Evolutionary conservation across 2,888 invertebrate species (phyloP), one percentile per base, ranked within the genome.

Genomic region (Operophtera brumata): DNA sequence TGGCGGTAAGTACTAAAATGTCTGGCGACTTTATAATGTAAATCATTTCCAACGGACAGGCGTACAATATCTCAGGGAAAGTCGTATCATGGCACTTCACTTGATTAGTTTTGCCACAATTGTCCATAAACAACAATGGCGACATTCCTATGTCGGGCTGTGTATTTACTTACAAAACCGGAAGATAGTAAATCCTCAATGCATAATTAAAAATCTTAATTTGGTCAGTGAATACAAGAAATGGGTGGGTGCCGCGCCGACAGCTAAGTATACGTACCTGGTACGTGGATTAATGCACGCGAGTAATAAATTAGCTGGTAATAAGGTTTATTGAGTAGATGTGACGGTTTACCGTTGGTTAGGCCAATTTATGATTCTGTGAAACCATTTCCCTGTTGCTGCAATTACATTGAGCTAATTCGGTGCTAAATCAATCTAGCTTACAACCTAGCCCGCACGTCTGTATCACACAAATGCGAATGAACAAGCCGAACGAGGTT

Each of bases 271-370:
- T n/a, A 53, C 47, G 50, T 47, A 40, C 39, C 39, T 45, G 35
- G 45, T 61, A 32, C 62, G 64, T 58, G 56, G 52, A 57, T 55
- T 53, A 59, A 62, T 56, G 58, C 49, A 47, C 37, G 13, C 37
- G 30, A 48, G 50, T 60, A 49, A 62, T 62, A 62, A 64, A 62
- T 60, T 57, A 60, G 34, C 48, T 42, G 44, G 53, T 59, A 62
- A 60, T 64, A 62, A 60, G 64, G 64, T 64, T 62, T 64, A 64
- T 59, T 56, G 59, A 60, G 53, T 58, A 34, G 47, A 59, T 54
- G 60, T 59, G 62, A 62, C 62, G 59, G 60, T 54, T 59, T 46
- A 62, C 64, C 64, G 64, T 62, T 64, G 55, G 47, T 57, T 57
- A 37, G 54, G 54, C 48, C 44, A 59, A 59, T 64, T 60, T 62